Conservation (phyloP, 2,113 vertebrate species). For the Eclectus roratus region DNA sequence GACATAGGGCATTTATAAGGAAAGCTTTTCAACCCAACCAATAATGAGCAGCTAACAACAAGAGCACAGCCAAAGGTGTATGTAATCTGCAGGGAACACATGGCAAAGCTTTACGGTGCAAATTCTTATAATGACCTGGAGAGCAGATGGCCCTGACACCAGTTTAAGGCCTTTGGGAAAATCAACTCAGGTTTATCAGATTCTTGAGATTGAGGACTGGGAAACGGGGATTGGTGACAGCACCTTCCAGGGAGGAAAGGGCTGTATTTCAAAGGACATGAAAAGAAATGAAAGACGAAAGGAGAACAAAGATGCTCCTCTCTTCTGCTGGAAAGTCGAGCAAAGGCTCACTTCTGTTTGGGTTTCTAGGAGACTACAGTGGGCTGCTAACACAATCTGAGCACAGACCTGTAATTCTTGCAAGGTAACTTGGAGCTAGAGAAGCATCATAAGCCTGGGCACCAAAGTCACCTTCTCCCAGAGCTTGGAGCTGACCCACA, state of each 20-base stretch:
- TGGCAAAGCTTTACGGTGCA: constrained; percentile 41
- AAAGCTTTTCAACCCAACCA: constrained; percentile 31
- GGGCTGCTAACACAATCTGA: background rate
- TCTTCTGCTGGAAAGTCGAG: background rate
- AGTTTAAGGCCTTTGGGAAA: background rate
- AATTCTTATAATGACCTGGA: constrained; percentile 32
- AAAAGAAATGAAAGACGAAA: background rate
- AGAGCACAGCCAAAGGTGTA: constrained; percentile 54
- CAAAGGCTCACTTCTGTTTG: background rate
- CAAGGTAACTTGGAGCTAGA: background rate
- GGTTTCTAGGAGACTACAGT: background rate
- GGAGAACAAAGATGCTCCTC: background rate
- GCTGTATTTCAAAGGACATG: background rate
- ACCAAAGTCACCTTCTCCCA: background rate
- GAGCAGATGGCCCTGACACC: constrained; percentile 47
- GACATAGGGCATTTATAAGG: constrained; percentile 24
- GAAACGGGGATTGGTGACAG: accelerated
- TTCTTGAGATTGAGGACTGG: background rate
- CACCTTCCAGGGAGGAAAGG: background rate
- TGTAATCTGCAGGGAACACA: constrained; percentile 50
- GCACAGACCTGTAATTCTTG: background rate
- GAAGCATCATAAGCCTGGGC: background rate
- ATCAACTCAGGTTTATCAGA: background rate
- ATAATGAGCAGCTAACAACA: constrained; percentile 58
- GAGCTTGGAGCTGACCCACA: background rate